Percentiles rank a stretch among this genome's conserved stretches.
phyloP scores from a whole-genome alignment of 2,113 vertebrate genomes.

The Shinisaurus crocodilurus region DNA sequence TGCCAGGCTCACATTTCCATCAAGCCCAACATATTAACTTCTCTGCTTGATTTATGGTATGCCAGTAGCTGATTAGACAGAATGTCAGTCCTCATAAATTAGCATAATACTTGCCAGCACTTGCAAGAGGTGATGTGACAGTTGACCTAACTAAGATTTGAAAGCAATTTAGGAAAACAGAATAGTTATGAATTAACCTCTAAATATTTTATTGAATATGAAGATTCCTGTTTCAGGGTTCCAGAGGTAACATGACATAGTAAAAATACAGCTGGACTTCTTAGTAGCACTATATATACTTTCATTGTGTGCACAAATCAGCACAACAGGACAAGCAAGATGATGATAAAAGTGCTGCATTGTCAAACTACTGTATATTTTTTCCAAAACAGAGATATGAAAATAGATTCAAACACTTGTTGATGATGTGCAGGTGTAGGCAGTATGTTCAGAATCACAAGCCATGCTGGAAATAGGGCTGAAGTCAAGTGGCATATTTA shows the following conservation, averaged over 20 bases:
- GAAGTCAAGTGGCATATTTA: neutral
- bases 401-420: slow-evolving; percentile 16
- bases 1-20: neutral
- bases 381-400: slow-evolving; percentile 22
- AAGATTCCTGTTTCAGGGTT: slow-evolving; percentile 48
- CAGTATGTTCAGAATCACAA: neutral
- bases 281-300: slow-evolving; percentile 38
- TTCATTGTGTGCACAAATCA: slow-evolving; percentile 32
- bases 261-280: slow-evolving; percentile 27
- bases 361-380: neutral
- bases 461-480: neutral
- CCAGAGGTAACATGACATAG: slow-evolving; percentile 38
- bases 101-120: neutral
- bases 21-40: neutral
- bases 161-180: neutral
- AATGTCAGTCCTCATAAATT: neutral
- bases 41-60: neutral
- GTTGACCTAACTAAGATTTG: neutral
- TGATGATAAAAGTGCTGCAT: slow-evolving; percentile 23
- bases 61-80: neutral
- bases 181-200: slow-evolving; percentile 11
- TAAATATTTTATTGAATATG: slow-evolving; percentile 52
- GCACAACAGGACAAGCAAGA: slow-evolving; percentile 45
- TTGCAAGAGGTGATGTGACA: neutral
- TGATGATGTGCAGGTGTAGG: neutral